phyloP scores from a whole-genome alignment of 2,797 vertebrate species.

The Argentina silus region DNA sequence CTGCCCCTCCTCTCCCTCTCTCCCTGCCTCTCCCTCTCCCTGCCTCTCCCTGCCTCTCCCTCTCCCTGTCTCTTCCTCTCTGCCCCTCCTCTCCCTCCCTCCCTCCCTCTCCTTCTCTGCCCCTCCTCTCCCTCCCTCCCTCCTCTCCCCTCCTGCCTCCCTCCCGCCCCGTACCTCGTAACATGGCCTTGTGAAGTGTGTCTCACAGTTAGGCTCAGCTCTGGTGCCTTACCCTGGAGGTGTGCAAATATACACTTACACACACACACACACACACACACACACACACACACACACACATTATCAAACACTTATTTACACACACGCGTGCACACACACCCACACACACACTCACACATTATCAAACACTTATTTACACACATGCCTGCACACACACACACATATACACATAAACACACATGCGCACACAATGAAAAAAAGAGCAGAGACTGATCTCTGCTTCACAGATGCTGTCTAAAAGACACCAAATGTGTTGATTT shows the following conservation, averaged over 20 bases:
- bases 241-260: not conserved
- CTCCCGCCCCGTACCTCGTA: conserved; percentile 29
- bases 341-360: not conserved
- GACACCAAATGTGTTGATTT: not conserved
- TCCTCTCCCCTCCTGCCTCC: too few species aligned
- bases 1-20: too few species aligned
- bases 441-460: not conserved
- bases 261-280: conserved; percentile 12
- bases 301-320: not conserved
- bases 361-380: not conserved
- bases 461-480: not conserved
- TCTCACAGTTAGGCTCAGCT: conserved; percentile 38
- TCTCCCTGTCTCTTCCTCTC: too few species aligned
- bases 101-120: too few species aligned
- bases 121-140: too few species aligned
- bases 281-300: not conserved
- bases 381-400: not conserved
- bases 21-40: too few species aligned
- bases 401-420: not conserved
- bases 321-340: conserved; percentile 7
- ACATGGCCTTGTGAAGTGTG: conserved; percentile 50
- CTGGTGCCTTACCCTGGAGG: conserved; percentile 5
- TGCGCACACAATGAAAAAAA: not conserved
- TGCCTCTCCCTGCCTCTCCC: too few species aligned
- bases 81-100: too few species aligned